Conservation (phyloP, 1,140 invertebrate genomes). For the Scaptomyza graminum region DNA sequence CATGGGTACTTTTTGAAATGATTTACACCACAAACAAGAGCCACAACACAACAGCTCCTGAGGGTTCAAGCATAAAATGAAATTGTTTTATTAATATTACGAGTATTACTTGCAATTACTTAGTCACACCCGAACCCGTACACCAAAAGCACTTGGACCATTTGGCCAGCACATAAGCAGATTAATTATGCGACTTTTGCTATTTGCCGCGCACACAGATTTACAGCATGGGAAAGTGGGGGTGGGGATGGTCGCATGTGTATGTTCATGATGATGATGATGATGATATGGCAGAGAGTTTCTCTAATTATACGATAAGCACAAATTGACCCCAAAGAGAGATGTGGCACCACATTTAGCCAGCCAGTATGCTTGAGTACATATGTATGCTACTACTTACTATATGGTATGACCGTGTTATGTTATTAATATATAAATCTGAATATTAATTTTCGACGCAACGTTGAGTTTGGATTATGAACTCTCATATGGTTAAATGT, state of each 20-base stretch:
- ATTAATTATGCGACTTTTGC: slow-evolving; percentile 78
- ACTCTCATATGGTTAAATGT: slow-evolving; percentile 33
- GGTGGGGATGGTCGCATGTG: slow-evolving; percentile 49
- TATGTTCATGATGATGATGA: slow-evolving; percentile 40
- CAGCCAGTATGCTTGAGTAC: not conserved
- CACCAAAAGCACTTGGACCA: slow-evolving; percentile 18
- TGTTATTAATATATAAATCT: slow-evolving; percentile 80
- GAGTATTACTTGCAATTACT: slow-evolving; percentile 70
- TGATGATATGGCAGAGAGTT: slow-evolving; percentile 1
- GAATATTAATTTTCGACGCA: slow-evolving; percentile 68
- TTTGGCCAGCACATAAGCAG: slow-evolving; percentile 64
- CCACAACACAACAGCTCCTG: slow-evolving; percentile 9
- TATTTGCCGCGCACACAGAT: slow-evolving; percentile 43
- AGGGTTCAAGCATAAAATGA: slow-evolving; percentile 48
- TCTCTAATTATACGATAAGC: slow-evolving; percentile 76
- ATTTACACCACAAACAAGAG: slow-evolving; percentile 63
- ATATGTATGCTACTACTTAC: not conserved
- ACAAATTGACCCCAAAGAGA: slow-evolving; percentile 65
- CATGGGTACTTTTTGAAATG: slow-evolving; percentile 3
- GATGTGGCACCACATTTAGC: slow-evolving; percentile 30
- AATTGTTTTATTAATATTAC: slow-evolving; percentile 73
- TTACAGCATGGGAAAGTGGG: slow-evolving; percentile 10
- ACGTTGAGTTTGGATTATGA: slow-evolving; percentile 61
- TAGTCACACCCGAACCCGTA: slow-evolving; percentile 60
- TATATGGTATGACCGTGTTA: slow-evolving; percentile 31